Conservation (phyloP, 1,140 invertebrate species). For the Drosophila pseudoobscura region DNA sequence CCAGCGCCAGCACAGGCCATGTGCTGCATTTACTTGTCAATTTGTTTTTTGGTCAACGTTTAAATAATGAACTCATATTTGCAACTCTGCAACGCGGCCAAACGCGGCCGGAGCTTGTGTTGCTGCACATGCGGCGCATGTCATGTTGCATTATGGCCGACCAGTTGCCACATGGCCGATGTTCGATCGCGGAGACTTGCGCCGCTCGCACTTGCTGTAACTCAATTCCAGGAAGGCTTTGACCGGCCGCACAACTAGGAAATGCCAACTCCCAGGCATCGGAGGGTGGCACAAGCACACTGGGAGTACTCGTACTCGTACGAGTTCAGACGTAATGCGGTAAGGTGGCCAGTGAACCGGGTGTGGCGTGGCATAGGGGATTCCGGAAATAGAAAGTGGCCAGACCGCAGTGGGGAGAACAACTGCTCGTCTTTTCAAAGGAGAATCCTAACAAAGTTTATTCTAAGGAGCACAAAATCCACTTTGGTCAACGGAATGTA, state of each 20-base stretch:
- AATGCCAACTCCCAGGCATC: slow-evolving; percentile 59
- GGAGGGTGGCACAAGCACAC: slow-evolving; percentile 18
- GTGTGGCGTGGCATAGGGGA: slow-evolving; percentile 12
- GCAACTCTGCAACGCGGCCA: slow-evolving; percentile 47
- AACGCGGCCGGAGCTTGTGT: slow-evolving; percentile 40
- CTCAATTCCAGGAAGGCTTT: slow-evolving; percentile 81
- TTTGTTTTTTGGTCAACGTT: slow-evolving; percentile 83
- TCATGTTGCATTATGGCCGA: slow-evolving; percentile 78
- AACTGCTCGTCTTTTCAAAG: too few species aligned
- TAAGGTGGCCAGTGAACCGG: slow-evolving; percentile 43
- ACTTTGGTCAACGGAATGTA: too few species aligned
- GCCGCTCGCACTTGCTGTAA: slow-evolving; percentile 73
- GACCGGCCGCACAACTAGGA: slow-evolving; percentile 77
- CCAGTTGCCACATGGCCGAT: slow-evolving; percentile 45
- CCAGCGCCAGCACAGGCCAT: slow-evolving; percentile 30
- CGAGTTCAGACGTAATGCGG: slow-evolving; percentile 49
- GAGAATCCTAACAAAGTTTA: too few species aligned
- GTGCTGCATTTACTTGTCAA: slow-evolving; percentile 79
- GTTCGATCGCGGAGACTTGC: slow-evolving; percentile 20
- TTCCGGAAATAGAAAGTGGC: slow-evolving; percentile 20
- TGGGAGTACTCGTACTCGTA: background rate
- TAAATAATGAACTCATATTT: slow-evolving; percentile 83
- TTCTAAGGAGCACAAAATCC: too few species aligned
- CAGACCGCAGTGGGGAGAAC: too few species aligned
- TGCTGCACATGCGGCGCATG: slow-evolving; percentile 82